Evolutionary conservation across 2,888 invertebrate genomes (phyloP), one percentile per base, ranked within the genome.

Genomic region (Idaea aversata): DNA sequence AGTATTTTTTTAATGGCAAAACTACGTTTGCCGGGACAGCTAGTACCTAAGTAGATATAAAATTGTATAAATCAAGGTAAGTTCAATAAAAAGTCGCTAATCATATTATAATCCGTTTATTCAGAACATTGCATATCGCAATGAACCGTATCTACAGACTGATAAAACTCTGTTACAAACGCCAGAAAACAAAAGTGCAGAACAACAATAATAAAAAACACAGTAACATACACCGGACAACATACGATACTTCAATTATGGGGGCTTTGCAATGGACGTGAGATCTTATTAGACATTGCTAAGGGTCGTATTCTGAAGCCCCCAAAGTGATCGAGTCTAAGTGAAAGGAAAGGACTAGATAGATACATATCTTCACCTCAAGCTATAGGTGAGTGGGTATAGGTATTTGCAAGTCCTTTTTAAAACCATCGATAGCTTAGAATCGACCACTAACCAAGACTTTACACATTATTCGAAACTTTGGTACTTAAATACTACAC

Each of bases 141-240:
- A 89, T 87, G 82, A 77, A 81, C 81, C 83, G 7, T 83, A 87
- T 81, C 80, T 83, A 88, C 86, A 86, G 81, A 87, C 82, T 78
- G 84, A 91, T 91, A 90, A 91, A 92, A 84, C 90, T 91, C 90
- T 92, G 86, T 87, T 87, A 89, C 82, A 87, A 85, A 74, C 77
- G 88, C 84, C 85, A 79, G 80, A 85, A 89, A 91, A 90, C 86
- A 91, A 88, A 82, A 83, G 84, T 86, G 90, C 84, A 80, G 86
- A 86, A 87, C 88, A 91, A 91, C 91, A 91, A 91, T 86, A 87
- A 86, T 82, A 88, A 81, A n/a, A 71, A 87, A 82, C 81, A 76
- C 76, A 75, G 75, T 81, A 85, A 86, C 84, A 84, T 77, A 76
- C 72, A 67, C 63, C 62, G 63, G 66, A 66, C 67, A 62, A 62